phyloP scores from a whole-genome alignment of 2,888 invertebrate genomes.

The Troglohyphantes excavatus region DNA sequence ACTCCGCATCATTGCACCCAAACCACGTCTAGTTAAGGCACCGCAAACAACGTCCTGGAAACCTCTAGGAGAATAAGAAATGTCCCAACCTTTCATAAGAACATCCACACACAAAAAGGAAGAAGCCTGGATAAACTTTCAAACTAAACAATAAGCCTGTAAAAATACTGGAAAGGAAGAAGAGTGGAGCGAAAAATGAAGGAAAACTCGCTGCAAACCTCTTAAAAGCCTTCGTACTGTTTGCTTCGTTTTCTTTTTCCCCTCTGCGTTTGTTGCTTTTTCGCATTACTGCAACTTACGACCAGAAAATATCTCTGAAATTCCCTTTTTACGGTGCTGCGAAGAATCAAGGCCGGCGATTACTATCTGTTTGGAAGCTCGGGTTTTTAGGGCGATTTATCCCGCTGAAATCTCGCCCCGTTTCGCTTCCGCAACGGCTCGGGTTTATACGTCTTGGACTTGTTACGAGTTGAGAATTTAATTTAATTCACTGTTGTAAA shows the following conservation, averaged over 20 bases:
- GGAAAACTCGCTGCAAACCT: conserved; percentile 10
- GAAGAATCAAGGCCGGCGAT: conserved; percentile 26
- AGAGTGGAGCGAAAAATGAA: conserved; percentile 13
- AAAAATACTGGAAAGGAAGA: conserved; percentile 44
- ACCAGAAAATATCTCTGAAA: conserved; percentile 29
- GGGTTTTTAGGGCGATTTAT: conserved; percentile 24
- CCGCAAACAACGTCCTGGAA: conserved; percentile 47
- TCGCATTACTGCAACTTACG: neutral
- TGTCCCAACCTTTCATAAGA: conserved; percentile 37
- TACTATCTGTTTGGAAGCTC: conserved; percentile 36
- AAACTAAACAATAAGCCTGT: conserved; percentile 49
- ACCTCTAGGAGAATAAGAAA: conserved; percentile 43
- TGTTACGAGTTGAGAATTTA: neutral
- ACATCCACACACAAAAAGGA: neutral
- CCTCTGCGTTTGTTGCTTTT: neutral
- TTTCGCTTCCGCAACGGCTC: neutral
- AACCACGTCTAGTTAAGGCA: conserved; percentile 62
- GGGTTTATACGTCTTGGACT: neutral
- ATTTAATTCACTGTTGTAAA: conserved; percentile 5
- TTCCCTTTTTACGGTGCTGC: conserved; percentile 3
- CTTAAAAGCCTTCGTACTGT: conserved; percentile 37
- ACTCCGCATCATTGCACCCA: conserved; percentile 21
- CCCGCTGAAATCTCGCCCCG: neutral
- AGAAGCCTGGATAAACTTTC: conserved; percentile 47
- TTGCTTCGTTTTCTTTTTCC: conserved; percentile 19